Conservation (phyloP, 2,797 vertebrate species). For the Gobio occitaniae region DNA sequence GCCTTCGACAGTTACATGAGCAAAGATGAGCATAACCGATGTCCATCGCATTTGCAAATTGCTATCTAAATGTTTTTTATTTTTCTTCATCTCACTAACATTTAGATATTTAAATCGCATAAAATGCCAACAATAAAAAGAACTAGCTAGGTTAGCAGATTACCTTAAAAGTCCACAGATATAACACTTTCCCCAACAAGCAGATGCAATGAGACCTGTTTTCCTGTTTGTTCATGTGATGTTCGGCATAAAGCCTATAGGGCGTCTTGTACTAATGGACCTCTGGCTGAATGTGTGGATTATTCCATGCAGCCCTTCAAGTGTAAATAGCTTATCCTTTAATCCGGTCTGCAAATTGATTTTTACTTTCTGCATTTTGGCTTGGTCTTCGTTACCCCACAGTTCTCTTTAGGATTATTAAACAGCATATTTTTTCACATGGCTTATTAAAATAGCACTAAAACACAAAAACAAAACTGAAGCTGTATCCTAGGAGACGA, state of each 20-base stretch:
- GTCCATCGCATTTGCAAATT: too few species aligned
- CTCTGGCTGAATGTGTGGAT: not conserved
- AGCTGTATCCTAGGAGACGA: not conserved
- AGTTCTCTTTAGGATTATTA: slow-evolving; percentile 14
- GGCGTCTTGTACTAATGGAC: not conserved
- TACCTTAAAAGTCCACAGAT: too few species aligned
- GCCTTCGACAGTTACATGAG: not conserved
- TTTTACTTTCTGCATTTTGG: not conserved
- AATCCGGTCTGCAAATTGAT: slow-evolving; percentile 19
- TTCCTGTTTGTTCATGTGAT: not conserved
- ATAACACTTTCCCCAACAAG: too few species aligned
- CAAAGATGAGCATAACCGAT: not conserved
- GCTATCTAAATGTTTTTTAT: not conserved
- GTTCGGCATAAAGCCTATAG: not conserved
- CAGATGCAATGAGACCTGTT: not conserved
- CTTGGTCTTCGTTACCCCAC: not conserved
- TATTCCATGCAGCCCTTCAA: slow-evolving; percentile 1
- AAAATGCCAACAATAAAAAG: not conserved
- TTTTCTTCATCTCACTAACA: not conserved
- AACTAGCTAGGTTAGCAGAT: too few species aligned
- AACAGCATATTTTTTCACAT: not conserved
- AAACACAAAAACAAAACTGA: not conserved
- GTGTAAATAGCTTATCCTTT: slow-evolving; percentile 30
- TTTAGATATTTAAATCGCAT: not conserved
- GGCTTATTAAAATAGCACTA: not conserved